Evolutionary conservation across 2,888 invertebrate genomes (phyloP), one percentile per base, ranked within the genome.

Genomic region (Aleiodes testaceus): DNA sequence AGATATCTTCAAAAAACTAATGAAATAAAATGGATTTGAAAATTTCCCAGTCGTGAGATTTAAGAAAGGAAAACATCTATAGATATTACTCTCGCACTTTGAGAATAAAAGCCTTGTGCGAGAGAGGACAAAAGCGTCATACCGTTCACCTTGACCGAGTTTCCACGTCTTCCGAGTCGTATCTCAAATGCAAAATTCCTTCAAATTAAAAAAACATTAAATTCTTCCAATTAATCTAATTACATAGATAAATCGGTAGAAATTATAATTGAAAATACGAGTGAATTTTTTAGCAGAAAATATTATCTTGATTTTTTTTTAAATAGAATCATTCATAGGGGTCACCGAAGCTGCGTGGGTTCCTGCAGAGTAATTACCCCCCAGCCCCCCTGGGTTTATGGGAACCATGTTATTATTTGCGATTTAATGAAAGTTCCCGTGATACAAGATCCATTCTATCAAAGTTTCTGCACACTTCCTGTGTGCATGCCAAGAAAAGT

Each of bases 131-230:
- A 70, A 50, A 55, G 12, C 53, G 65, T 30, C 52, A 22, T 49
- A 49, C 36, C 36, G 49, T 44, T 44, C 36, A 66, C 70, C 66
- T 70, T 70, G 70, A 50, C 70, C 70, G 66, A 66, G 70, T 70
- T 70, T 42, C 59, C 11, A 42, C 42, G 36, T 59, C 59, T 59
- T 42, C 59, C 14, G 11, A 53, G n/a, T 53, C 44, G 65, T 7
- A 52, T 52, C 30, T 55, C 30, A 12, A 55, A 22, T 16, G 45
- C 49, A 52, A 49, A 59, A 42, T 18, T 59, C 36, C 47, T 66
- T 59, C 49, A 59, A 49, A 30, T 49, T 55, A 18, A 12, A 47
- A 16, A 49, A 55, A 65, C 1, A 36, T 36, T 3, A 36, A 36
- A 36, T 36, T 36, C 36, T 36, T 9, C 36, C 36, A 36, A 36